A percentile compares a stretch with the other conserved stretches of the same genome.
These are phyloP conservation scores for Brachypalpus laphriformis DNA, from an alignment of 2,888 invertebrate genomes.

Conservation along the genomic window DNA sequence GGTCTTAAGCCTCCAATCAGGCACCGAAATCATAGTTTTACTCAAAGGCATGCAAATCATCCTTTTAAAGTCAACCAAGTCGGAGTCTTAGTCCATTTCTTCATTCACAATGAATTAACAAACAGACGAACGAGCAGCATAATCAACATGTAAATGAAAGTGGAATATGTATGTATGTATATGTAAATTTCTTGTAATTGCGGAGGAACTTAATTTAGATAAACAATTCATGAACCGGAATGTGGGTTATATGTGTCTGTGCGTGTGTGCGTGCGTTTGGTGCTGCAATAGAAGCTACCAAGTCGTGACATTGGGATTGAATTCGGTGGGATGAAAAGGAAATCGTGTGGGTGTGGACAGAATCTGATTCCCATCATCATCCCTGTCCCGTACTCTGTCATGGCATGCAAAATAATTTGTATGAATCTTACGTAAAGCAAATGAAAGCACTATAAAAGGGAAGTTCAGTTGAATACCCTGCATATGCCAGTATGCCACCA, in stretches of 20 bases:
- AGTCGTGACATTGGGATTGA: constrained; percentile 21
- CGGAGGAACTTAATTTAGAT: constrained; percentile 75
- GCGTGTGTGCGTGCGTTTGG: background rate
- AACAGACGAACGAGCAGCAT: constrained; percentile 31
- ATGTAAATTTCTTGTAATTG: constrained; percentile 76
- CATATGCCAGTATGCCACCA: constrained; percentile 27
- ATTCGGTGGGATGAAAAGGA: constrained; percentile 29
- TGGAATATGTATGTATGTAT: too few species aligned
- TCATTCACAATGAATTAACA: constrained; percentile 12
- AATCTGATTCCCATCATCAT: constrained; percentile 34
- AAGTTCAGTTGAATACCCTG: constrained; percentile 32
- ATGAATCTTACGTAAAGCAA: constrained; percentile 45
- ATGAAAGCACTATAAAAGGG: constrained; percentile 38
- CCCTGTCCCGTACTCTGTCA: background rate
- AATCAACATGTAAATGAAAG: constrained; percentile 55
- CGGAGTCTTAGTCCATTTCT: background rate
- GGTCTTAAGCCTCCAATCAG: background rate
- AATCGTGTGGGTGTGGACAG: constrained; percentile 46
- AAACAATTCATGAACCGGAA: constrained; percentile 75
- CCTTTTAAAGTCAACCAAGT: constrained; percentile 12
- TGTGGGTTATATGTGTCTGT: constrained; percentile 8
- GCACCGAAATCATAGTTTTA: background rate
- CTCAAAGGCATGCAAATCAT: constrained; percentile 4
- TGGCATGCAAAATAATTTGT: constrained; percentile 43
- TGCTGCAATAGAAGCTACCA: constrained; percentile 8